Percentiles rank a stretch among this genome's conserved stretches.
Evolutionary conservation across 2,797 vertebrate genomes (phyloP).

Genomic region (Gobionotothen gibberifrons): DNA sequence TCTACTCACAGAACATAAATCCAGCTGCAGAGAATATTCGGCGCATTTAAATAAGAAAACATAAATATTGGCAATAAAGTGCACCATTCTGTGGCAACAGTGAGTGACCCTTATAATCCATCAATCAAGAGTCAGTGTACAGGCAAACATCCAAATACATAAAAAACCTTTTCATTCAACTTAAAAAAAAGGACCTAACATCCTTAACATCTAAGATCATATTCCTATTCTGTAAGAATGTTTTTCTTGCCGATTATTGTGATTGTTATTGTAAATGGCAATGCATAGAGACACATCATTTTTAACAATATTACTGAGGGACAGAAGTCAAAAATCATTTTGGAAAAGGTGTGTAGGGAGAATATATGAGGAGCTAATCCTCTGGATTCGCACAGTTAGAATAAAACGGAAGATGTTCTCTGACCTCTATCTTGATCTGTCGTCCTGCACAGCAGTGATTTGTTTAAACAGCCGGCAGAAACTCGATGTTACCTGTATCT

Average conservation of each 20-base stretch:
- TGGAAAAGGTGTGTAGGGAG: slow-evolving; percentile 1
- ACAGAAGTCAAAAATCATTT: background rate
- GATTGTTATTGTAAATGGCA: background rate
- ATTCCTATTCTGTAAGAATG: background rate
- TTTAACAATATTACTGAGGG: slow-evolving; percentile 4
- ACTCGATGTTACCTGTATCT: slow-evolving; percentile 3
- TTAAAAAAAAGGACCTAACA: background rate
- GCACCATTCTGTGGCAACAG: slow-evolving; percentile 11
- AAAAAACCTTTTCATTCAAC: slow-evolving; percentile 21
- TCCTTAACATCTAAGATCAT: background rate
- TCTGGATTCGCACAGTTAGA: slow-evolving; percentile 35
- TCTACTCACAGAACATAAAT: slow-evolving; percentile 17
- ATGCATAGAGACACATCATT: background rate
- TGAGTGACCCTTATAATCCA: background rate
- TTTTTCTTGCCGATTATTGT: background rate
- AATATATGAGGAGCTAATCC: slow-evolving; percentile 58
- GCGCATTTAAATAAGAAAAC: slow-evolving; percentile 22
- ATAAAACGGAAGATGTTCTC: slow-evolving; percentile 57
- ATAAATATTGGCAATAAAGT: slow-evolving; percentile 29
- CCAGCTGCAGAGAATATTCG: slow-evolving; percentile 17
- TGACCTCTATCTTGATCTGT: slow-evolving; percentile 50
- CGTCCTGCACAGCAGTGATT: slow-evolving; percentile 30
- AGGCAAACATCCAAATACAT: slow-evolving; percentile 39
- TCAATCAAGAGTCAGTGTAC: slow-evolving; percentile 7
- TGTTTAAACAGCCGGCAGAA: slow-evolving; percentile 3